These are phyloP conservation scores for Drosophila mimetica DNA, from an alignment of 2,888 invertebrate genomes.

Conservation along the genomic window DNA sequence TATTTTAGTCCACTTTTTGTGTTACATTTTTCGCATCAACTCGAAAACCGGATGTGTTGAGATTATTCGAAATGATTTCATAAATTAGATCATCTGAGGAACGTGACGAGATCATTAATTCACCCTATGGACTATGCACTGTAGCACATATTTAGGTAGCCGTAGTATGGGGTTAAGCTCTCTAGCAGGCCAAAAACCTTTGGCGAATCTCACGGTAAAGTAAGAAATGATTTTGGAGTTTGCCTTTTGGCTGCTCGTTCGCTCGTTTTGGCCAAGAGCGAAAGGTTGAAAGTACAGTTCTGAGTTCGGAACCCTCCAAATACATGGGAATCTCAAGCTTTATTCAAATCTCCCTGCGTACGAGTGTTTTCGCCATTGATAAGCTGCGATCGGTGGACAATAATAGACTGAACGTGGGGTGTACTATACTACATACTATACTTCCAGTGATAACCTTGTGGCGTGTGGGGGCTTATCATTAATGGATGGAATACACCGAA, in stretches of 20 bases:
- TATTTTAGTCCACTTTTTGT: not conserved
- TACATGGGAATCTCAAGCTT: not conserved
- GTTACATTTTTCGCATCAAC: not conserved
- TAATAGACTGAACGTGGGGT: constrained; percentile 28
- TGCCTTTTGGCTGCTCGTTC: constrained; percentile 21
- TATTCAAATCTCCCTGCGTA: constrained; percentile 24
- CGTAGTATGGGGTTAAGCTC: not conserved
- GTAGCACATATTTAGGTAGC: not conserved
- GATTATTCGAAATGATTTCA: not conserved
- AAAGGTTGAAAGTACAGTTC: constrained; percentile 42
- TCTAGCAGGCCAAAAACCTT: constrained; percentile 25
- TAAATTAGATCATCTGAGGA: not conserved
- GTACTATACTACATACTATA: not conserved
- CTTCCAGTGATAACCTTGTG: constrained; percentile 34
- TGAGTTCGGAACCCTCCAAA: constrained; percentile 6
- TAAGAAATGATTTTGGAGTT: constrained; percentile 19
- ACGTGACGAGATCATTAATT: not conserved
- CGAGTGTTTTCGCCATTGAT: constrained; percentile 42
- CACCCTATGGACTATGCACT: not conserved
- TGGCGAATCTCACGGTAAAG: constrained; percentile 13
- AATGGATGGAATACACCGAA: constrained; percentile 21
- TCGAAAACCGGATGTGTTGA: constrained; percentile 1
- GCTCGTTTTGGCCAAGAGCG: constrained; percentile 25
- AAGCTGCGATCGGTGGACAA: constrained; percentile 30
- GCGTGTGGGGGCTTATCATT: constrained; percentile 18